These are phyloP conservation scores for Pandemis corylana DNA, from an alignment of 2,888 invertebrate genomes.

Conservation along the genomic window DNA sequence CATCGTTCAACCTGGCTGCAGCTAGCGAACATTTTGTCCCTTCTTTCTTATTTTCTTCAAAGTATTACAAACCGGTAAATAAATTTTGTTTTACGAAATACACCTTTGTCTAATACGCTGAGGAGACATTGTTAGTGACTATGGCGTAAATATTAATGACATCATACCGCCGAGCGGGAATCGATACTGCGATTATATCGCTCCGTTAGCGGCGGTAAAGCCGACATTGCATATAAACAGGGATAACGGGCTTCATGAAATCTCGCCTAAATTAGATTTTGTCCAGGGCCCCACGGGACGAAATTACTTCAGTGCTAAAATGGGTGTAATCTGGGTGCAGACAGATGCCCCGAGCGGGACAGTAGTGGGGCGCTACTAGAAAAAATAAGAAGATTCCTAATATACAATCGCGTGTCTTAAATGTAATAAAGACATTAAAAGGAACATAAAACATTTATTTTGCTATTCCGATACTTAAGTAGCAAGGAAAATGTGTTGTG, in stretches of 20 bases:
- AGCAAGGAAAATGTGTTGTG: too few relatives aligned
- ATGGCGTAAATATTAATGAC: constrained; percentile 44
- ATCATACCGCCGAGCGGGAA: constrained; percentile 45
- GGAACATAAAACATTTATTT: too few relatives aligned
- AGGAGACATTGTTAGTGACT: constrained; percentile 2
- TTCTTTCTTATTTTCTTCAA: constrained; percentile 4
- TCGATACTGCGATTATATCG: constrained; percentile 48
- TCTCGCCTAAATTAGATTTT: constrained; percentile 37
- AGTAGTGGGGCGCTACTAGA: background rate
- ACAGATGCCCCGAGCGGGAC: background rate
- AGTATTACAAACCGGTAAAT: background rate
- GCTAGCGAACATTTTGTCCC: background rate
- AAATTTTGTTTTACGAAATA: background rate
- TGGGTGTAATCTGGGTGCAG: constrained; percentile 5
- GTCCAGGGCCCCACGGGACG: constrained; percentile 25
- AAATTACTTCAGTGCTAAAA: constrained; percentile 26
- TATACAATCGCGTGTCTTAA: background rate
- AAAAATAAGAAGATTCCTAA: background rate
- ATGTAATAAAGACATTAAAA: background rate
- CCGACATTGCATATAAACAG: constrained; percentile 32
- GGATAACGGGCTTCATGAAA: constrained; percentile 32
- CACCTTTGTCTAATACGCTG: background rate
- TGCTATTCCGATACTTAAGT: too few relatives aligned
- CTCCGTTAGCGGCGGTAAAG: constrained; percentile 37
- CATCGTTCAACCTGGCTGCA: constrained; percentile 18